These are phyloP conservation scores for Pterophyllum scalare DNA, from an alignment of 2,113 vertebrate genomes.

Conservation along the genomic window DNA sequence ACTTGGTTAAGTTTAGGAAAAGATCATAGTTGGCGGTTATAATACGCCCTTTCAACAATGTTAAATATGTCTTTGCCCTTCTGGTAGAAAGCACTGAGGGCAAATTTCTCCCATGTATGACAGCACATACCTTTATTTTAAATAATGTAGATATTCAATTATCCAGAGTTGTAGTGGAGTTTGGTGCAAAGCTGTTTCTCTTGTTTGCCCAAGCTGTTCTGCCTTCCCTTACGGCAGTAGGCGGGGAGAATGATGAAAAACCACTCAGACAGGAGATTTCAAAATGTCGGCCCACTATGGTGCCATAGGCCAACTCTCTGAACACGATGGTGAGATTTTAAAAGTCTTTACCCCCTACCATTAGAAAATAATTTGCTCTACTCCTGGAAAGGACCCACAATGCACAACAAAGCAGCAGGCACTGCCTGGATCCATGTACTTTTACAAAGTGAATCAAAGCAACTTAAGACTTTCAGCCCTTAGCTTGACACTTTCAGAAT, in stretches of 20 bases:
- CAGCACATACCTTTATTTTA: too few species aligned
- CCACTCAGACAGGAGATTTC: constrained; percentile 72
- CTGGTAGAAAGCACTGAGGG: not conserved
- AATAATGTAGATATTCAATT: constrained; percentile 1
- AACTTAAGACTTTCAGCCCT: constrained; percentile 59
- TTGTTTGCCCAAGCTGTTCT: constrained; percentile 34
- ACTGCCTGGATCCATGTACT: constrained; percentile 20
- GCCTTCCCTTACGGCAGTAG: constrained; percentile 43
- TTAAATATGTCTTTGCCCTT: not conserved
- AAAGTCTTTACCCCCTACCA: constrained; percentile 65
- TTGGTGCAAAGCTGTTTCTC: constrained; percentile 28
- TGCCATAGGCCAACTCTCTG: constrained; percentile 64
- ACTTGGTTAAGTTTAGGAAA: not conserved
- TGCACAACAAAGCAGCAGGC: constrained; percentile 48
- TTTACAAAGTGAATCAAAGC: constrained; percentile 47
- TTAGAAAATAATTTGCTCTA: constrained; percentile 61
- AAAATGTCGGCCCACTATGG: constrained; percentile 64
- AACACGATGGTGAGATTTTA: constrained; percentile 67
- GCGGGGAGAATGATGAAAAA: constrained; percentile 64
- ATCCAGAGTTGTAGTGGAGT: not conserved
- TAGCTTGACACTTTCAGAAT: constrained; percentile 59
- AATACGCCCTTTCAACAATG: not conserved
- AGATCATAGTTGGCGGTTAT: not conserved
- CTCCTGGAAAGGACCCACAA: constrained; percentile 45
- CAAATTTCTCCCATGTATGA: too few species aligned